A percentile compares a stretch with the other conserved stretches of the same genome.
phyloP scores from a whole-genome alignment of 2,113 vertebrate genomes.

The Siniperca chuatsi region DNA sequence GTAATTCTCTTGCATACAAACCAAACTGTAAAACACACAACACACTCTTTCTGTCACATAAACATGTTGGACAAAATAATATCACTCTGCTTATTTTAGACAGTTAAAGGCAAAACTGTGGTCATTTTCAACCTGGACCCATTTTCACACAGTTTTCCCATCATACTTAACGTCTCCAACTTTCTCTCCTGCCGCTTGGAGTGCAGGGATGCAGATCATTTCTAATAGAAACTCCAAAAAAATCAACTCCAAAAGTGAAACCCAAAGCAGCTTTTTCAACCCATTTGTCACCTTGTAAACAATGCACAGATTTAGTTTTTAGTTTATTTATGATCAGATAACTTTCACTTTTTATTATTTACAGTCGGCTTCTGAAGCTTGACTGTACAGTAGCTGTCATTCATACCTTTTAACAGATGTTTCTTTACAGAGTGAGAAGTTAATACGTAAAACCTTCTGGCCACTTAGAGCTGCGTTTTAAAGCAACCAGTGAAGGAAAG shows the following conservation, averaged over 20 bases:
- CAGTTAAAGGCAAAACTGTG: slow-evolving; percentile 5
- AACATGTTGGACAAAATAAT: slow-evolving; percentile 27
- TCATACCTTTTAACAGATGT: background rate
- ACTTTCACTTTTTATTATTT: background rate
- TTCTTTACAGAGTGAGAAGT: background rate
- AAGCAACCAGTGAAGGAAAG: background rate
- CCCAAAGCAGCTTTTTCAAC: background rate
- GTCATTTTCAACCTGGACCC: slow-evolving; percentile 32
- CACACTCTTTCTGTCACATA: slow-evolving; percentile 42
- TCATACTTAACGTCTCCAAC: background rate
- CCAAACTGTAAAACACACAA: slow-evolving; percentile 56
- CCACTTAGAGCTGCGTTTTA: background rate
- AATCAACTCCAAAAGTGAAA: background rate
- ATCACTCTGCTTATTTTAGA: slow-evolving; percentile 13
- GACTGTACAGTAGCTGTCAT: background rate
- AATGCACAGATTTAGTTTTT: background rate
- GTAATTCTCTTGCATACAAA: slow-evolving; percentile 65
- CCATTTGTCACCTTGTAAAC: background rate
- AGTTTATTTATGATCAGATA: background rate
- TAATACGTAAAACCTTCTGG: background rate
- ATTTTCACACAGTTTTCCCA: background rate
- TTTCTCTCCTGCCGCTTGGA: background rate
- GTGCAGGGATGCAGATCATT: background rate
- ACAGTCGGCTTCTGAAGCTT: background rate
- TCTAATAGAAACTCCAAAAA: background rate